Evolutionary conservation across 2,888 invertebrate genomes (phyloP).

Genomic region (Drosophila putrida): DNA sequence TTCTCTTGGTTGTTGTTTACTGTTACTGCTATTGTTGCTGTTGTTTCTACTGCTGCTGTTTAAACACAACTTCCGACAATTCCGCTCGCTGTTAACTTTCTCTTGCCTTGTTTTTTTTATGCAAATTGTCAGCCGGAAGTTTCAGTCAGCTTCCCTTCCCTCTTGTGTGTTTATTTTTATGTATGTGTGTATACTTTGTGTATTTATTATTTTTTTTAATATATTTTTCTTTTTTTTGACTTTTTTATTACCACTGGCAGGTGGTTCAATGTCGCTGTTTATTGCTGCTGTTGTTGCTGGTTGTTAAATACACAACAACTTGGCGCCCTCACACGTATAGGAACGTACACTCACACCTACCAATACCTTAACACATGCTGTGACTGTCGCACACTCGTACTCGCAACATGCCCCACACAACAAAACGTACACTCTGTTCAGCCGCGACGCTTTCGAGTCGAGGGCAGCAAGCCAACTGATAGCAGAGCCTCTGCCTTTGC

Average conservation of each 20-base stretch:
- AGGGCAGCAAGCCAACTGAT: conserved; percentile 72
- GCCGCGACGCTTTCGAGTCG: conserved; percentile 59
- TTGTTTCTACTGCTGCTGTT: conserved; percentile 29
- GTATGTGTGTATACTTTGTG: conserved; percentile 20
- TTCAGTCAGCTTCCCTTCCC: conserved; percentile 27
- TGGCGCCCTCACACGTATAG: conserved; percentile 64
- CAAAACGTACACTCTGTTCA: conserved; percentile 10
- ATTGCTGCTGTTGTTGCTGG: conserved; percentile 37
- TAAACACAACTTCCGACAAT: conserved; percentile 49
- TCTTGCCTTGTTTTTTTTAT: conserved; percentile 31
- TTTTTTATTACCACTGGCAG: conserved; percentile 45
- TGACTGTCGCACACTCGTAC: conserved; percentile 29
- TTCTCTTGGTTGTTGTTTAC: conserved; percentile 33
- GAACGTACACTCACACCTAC: conserved; percentile 21
- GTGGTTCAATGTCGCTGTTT: conserved; percentile 47
- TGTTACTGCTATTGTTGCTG: conserved; percentile 31
- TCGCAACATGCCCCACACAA: conserved; percentile 30
- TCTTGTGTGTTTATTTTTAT: conserved; percentile 25
- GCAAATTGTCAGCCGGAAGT: conserved; percentile 61
- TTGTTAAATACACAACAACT: conserved; percentile 65
- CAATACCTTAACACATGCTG: conserved; percentile 8
- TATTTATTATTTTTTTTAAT: conserved; percentile 6
- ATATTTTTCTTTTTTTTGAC: not conserved
- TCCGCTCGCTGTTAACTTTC: conserved; percentile 29
- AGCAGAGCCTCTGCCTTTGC: conserved; percentile 37